phyloP scores from a whole-genome alignment of 1,140 invertebrate species.

The Penaeus vannamei region DNA sequence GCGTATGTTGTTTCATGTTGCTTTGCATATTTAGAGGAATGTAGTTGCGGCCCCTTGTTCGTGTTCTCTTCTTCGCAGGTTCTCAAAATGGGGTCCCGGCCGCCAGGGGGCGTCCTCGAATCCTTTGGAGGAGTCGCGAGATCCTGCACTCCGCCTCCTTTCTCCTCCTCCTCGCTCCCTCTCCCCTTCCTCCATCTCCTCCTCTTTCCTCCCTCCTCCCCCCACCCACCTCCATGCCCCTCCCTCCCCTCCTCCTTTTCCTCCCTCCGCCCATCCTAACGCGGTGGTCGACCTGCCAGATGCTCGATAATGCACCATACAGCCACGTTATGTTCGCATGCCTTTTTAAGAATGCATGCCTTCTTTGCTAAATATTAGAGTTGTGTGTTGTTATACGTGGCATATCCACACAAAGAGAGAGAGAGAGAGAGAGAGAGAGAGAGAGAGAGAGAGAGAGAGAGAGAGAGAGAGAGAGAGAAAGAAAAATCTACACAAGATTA shows the following conservation, averaged over 20 bases:
- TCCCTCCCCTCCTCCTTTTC: slow-evolving; percentile 10
- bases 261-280: slow-evolving; percentile 4
- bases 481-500: background rate
- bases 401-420: background rate
- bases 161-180: slow-evolving; percentile 1
- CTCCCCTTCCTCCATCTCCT: too few species aligned
- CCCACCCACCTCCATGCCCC: too few species aligned
- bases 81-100: background rate
- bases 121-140: slow-evolving; percentile 3
- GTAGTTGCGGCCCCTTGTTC: background rate
- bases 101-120: background rate
- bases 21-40: too few species aligned
- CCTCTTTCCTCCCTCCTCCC: too few species aligned
- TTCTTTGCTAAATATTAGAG: slow-evolving; percentile 2
- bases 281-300: background rate
- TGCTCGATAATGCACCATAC: slow-evolving; percentile 6
- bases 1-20: too few species aligned
- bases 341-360: background rate
- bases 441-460: too few species aligned
- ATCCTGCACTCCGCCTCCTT: background rate
- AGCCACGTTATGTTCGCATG: slow-evolving; percentile 6
- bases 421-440: too few species aligned
- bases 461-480: background rate
- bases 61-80: background rate
- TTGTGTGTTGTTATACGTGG: background rate